Percentiles rank a stretch among this genome's conserved stretches.
phyloP scores from a whole-genome alignment of 2,888 invertebrate species.

The Amiota mariae region DNA sequence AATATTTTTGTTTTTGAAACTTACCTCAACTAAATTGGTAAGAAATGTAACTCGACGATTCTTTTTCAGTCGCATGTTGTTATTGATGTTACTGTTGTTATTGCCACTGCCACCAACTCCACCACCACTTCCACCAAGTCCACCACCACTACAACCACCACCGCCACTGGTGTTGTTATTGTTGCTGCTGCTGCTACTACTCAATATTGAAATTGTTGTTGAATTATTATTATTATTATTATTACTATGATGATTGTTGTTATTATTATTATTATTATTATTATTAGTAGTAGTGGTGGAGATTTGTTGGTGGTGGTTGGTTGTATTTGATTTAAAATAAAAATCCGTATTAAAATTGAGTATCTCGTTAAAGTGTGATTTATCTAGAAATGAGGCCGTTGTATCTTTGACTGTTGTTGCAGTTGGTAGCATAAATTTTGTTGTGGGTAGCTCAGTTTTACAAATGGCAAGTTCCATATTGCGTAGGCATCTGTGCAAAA shows the following conservation, averaged over 20 bases:
- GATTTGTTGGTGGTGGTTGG: conserved; percentile 3
- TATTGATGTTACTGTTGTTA: conserved; percentile 38
- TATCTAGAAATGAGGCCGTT: conserved; percentile 57
- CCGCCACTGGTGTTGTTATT: conserved; percentile 34
- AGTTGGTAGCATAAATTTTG: conserved; percentile 70
- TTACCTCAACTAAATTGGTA: conserved; percentile 72
- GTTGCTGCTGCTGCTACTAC: conserved; percentile 17
- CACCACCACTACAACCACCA: too few species aligned
- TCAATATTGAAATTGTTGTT: conserved; percentile 11
- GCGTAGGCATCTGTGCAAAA: conserved; percentile 62
- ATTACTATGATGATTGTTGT: conserved; percentile 33
- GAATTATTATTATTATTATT: conserved; percentile 41
- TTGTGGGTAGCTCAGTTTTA: conserved; percentile 69
- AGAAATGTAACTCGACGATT: conserved; percentile 73
- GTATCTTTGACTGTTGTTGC: conserved; percentile 53
- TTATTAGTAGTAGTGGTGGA: conserved; percentile 33
- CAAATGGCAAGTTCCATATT: conserved; percentile 71
- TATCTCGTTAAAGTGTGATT: conserved; percentile 62
- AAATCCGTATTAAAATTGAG: conserved; percentile 63
- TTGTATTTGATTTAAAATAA: conserved; percentile 53
- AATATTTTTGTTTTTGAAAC: conserved; percentile 36
- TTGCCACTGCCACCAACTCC: conserved; percentile 20
- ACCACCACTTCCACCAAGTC: too few species aligned
- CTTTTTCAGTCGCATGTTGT: conserved; percentile 72
- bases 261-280: conserved; percentile 35